Evolutionary conservation across 2,888 invertebrate species (phyloP).

Genomic region (Orthosia cruda): DNA sequence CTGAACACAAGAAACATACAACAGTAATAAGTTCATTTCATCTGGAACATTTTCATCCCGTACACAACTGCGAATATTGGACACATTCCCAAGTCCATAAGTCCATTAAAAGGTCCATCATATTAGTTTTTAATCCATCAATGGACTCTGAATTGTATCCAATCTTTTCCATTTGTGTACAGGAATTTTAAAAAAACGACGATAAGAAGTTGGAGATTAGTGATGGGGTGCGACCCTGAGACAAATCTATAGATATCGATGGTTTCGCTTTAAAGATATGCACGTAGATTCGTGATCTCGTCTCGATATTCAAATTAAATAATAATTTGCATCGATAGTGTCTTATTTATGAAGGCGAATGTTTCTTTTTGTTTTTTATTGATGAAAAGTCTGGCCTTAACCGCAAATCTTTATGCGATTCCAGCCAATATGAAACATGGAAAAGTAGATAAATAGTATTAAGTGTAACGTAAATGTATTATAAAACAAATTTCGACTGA

Average conservation of each 20-base stretch:
- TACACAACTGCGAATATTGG: slow-evolving; percentile 55
- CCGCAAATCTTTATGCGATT: slow-evolving; percentile 86
- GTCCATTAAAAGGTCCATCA: slow-evolving; percentile 63
- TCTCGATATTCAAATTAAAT: slow-evolving; percentile 75
- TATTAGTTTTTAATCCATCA: slow-evolving; percentile 58
- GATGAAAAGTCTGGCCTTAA: slow-evolving; percentile 83
- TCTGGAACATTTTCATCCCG: slow-evolving; percentile 6
- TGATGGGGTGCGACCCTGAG: slow-evolving; percentile 73
- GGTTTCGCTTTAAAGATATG: slow-evolving; percentile 77
- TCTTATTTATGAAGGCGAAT: slow-evolving; percentile 74
- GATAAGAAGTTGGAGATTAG: slow-evolving; percentile 61
- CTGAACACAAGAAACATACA: slow-evolving; percentile 81
- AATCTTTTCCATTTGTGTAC: slow-evolving; percentile 49
- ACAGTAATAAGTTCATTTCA: background rate
- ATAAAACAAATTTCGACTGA: slow-evolving; percentile 90
- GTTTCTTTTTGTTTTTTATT: slow-evolving; percentile 69
- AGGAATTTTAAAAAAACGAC: slow-evolving; percentile 37
- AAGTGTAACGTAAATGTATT: slow-evolving; percentile 86
- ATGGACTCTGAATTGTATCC: slow-evolving; percentile 52
- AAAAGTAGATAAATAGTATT: slow-evolving; percentile 80
- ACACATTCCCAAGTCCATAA: slow-evolving; percentile 42
- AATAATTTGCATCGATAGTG: slow-evolving; percentile 81
- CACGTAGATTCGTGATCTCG: slow-evolving; percentile 78
- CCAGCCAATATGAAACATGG: slow-evolving; percentile 87
- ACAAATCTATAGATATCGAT: slow-evolving; percentile 75